Evolutionary conservation across 2,797 vertebrate species (phyloP).

Genomic region (Menidia menidia): DNA sequence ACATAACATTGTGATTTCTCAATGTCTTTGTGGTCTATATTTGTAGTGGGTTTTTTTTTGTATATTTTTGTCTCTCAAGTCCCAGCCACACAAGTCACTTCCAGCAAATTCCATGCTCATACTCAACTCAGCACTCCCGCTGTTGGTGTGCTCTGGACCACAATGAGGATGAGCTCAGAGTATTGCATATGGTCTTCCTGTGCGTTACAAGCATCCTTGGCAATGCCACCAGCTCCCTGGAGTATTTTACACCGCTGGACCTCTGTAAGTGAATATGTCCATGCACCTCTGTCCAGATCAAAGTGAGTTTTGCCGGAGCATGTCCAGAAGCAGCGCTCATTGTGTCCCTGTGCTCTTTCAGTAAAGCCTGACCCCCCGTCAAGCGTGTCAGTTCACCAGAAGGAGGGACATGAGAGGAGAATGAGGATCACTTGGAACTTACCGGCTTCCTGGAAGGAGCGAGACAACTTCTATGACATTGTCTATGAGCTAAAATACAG

Average conservation of each 20-base stretch:
- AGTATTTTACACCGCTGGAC: slow-evolving; percentile 57
- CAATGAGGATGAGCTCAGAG: slow-evolving; percentile 54
- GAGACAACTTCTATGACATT: slow-evolving; percentile 71
- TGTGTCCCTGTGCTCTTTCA: slow-evolving; percentile 43
- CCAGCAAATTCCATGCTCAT: slow-evolving; percentile 69
- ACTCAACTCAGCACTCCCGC: slow-evolving; percentile 69
- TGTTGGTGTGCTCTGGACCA: slow-evolving; percentile 82
- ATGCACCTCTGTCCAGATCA: not conserved
- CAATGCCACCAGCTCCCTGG: slow-evolving; percentile 58
- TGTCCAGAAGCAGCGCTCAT: not conserved
- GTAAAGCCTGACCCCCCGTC: slow-evolving; percentile 89
- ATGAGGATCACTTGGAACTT: slow-evolving; percentile 85
- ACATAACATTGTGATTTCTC: not conserved
- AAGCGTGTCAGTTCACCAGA: slow-evolving; percentile 63
- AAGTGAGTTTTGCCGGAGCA: not conserved
- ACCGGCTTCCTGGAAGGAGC: slow-evolving; percentile 84
- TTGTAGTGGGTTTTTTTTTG: not conserved
- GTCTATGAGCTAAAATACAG: slow-evolving; percentile 86
- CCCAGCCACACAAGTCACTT: slow-evolving; percentile 14
- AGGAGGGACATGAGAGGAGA: slow-evolving; percentile 51
- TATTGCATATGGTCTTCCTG: slow-evolving; percentile 68
- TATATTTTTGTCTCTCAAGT: not conserved
- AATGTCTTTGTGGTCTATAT: not conserved
- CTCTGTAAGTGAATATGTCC: slow-evolving; percentile 79
- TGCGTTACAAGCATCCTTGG: slow-evolving; percentile 80